These are phyloP conservation scores for Thymelicus acteon DNA, from an alignment of 2,888 invertebrate genomes.

Conservation along the genomic window DNA sequence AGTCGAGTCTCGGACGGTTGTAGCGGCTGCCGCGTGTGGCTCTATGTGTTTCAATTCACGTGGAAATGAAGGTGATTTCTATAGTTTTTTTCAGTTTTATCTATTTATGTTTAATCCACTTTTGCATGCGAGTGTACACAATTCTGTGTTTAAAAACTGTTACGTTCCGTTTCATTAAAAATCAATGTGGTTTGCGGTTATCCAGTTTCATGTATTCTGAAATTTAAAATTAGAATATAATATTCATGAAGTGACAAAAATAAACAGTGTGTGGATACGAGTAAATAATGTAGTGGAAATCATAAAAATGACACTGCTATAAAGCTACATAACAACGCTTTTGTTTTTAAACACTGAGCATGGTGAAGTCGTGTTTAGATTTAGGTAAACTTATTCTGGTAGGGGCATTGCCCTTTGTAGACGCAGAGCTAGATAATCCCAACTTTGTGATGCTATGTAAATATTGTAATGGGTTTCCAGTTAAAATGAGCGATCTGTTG, in stretches of 20 bases:
- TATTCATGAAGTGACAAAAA: not conserved
- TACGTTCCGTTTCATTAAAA: slow-evolving; percentile 13
- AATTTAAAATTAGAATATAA: slow-evolving; percentile 8
- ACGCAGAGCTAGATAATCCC: not conserved
- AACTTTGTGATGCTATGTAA: too few species aligned
- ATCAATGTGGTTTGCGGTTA: slow-evolving; percentile 28
- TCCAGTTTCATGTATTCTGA: slow-evolving; percentile 10
- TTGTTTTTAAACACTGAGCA: not conserved
- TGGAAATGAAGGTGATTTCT: slow-evolving; percentile 46
- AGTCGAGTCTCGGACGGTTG: slow-evolving; percentile 62
- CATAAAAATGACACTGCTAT: not conserved
- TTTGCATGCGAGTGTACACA: slow-evolving; percentile 34
- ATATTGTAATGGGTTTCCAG: too few species aligned
- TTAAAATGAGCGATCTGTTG: not conserved
- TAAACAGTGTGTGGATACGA: not conserved
- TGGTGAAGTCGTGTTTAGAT: not conserved
- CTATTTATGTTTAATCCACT: slow-evolving; percentile 16
- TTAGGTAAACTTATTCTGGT: not conserved
- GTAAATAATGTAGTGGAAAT: slow-evolving; percentile 1
- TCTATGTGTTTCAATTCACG: slow-evolving; percentile 40
- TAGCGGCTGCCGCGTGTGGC: slow-evolving; percentile 45
- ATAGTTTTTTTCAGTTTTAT: slow-evolving; percentile 29
- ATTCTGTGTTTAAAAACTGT: slow-evolving; percentile 9
- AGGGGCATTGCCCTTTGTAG: not conserved
- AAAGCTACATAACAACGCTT: not conserved